Base-by-base conservation (phyloP, 2,797 vertebrate genomes). In the Luscinia megarhynchos region DNA sequence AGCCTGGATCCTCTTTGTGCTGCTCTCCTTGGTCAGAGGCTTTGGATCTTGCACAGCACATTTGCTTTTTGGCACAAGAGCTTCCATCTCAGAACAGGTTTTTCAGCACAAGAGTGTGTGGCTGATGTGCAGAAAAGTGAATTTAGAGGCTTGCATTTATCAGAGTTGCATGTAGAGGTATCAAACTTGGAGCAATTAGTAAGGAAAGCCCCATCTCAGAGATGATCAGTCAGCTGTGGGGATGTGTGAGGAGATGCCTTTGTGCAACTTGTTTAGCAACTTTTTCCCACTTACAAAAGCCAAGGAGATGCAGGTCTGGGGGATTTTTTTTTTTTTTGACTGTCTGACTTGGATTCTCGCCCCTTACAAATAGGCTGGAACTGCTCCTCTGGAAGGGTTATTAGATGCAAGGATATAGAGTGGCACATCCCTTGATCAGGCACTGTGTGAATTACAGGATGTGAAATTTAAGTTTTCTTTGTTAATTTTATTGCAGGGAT, bases 281-380 rank as follows among this genome's bases (percentile, higher is more conserved):
- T 32, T 4, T 84, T 91, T 91, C 32, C 4, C 32, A 30, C 15
- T 36, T 46, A 10, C 0, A n/a, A 40, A 83, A 91, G 41, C 66
- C 63, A 51, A 69, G 81, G 58, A 61, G 22, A 51, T 67, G 30
- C 29, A 26, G 55, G 67, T 59, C 46, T 55, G 59, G 23, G 10
- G 1, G 5, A 2, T 2, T 11, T n/a, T 40, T 45, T 48, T 53
- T 51, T 51, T 29, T 10, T 36, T 58, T 11, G 2, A 4, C 11
- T 43, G 4, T 30, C 22, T 38, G 11, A 55, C 36, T 34, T 63
- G 17, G 19, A 58, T 90, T 80, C 70, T 15, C 9, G 83, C 6
- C 43, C 30, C 22, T 51, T 36, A 29, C 15, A 66, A 29, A 73
- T 19, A 63, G 34, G 8, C 48, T 74, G 45, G 4, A 89, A 11